Percentiles rank a stretch among this genome's conserved stretches.
Evolutionary conservation across 1,140 invertebrate genomes (phyloP).

Genomic region (Temnothorax nylanderi): DNA sequence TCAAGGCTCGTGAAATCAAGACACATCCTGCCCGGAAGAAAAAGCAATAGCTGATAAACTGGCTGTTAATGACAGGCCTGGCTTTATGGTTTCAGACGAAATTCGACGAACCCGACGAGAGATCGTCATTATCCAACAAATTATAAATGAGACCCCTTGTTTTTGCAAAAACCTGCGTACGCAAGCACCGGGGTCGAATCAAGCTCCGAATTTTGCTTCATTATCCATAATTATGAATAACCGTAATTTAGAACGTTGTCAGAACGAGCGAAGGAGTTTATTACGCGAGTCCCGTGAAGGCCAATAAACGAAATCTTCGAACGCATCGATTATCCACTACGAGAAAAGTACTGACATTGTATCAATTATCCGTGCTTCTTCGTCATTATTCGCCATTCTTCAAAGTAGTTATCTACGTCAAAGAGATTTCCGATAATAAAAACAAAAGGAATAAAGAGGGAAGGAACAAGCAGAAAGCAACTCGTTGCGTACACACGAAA

Average conservation of each 20-base stretch:
- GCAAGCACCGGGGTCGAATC: conserved; percentile 51
- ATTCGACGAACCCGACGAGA: conserved; percentile 71
- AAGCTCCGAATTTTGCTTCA: conserved; percentile 50
- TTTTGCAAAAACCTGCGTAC: conserved; percentile 42
- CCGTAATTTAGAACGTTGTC: conserved; percentile 56
- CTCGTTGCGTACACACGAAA: conserved; percentile 52
- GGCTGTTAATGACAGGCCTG: conserved; percentile 71
- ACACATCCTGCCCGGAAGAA: background rate
- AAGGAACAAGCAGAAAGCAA: conserved; percentile 2
- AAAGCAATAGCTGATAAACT: conserved; percentile 28
- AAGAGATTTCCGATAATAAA: background rate
- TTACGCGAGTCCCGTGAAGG: background rate
- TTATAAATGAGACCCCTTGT: conserved; percentile 46
- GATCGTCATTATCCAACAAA: conserved; percentile 68
- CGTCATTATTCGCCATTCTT: conserved; percentile 40
- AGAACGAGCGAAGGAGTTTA: conserved; percentile 57
- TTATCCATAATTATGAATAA: conserved; percentile 63
- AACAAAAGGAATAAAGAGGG: background rate
- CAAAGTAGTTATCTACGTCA: conserved; percentile 14
- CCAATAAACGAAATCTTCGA: background rate
- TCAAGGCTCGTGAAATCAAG: background rate
- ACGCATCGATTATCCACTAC: conserved; percentile 1
- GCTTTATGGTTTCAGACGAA: conserved; percentile 73
- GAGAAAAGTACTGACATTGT: background rate
- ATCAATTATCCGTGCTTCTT: background rate